Evolutionary conservation across 2,888 invertebrate species (phyloP).

Genomic region (Dryadula phaetusa): DNA sequence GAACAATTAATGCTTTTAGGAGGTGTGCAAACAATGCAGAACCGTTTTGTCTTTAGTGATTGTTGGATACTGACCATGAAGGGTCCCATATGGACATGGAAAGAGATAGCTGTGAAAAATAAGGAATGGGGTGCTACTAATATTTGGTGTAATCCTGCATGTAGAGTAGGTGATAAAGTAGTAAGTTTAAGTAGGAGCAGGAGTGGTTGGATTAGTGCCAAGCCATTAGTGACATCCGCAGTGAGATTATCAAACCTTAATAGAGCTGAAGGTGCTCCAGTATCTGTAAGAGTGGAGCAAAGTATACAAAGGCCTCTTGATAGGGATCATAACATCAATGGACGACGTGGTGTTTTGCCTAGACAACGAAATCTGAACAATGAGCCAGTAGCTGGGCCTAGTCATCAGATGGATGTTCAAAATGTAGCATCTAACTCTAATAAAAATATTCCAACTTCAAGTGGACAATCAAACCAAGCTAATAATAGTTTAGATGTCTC

Average conservation of each 20-base stretch:
- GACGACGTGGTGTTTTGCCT: conserved; percentile 85
- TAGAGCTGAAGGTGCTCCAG: conserved; percentile 74
- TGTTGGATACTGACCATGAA: conserved; percentile 95
- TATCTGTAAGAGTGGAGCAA: conserved; percentile 78
- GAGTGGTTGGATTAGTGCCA: conserved; percentile 80
- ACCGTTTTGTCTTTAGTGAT: conserved; percentile 91
- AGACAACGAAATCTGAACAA: conserved; percentile 61
- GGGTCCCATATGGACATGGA: conserved; percentile 89
- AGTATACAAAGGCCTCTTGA: conserved; percentile 82
- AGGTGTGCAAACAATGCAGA: conserved; percentile 94
- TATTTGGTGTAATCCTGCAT: conserved; percentile 97
- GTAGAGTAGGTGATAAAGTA: conserved; percentile 90
- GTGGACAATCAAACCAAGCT: conserved; percentile 57
- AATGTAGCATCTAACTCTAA: conserved; percentile 52
- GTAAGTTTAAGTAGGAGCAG: conserved; percentile 88
- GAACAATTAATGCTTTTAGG: conserved; percentile 92
- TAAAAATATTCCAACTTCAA: conserved; percentile 55
- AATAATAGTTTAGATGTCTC: conserved; percentile 59
- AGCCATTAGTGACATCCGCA: conserved; percentile 83
- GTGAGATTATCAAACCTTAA: conserved; percentile 73
- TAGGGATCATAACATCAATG: conserved; percentile 90
- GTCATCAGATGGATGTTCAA: conserved; percentile 60
- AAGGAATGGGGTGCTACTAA: conserved; percentile 92
- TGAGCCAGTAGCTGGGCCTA: conserved; percentile 78
- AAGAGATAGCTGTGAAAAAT: conserved; percentile 89